Base-by-base conservation (phyloP, 2,888 invertebrate genomes). In the Andrena hattorfiana region DNA sequence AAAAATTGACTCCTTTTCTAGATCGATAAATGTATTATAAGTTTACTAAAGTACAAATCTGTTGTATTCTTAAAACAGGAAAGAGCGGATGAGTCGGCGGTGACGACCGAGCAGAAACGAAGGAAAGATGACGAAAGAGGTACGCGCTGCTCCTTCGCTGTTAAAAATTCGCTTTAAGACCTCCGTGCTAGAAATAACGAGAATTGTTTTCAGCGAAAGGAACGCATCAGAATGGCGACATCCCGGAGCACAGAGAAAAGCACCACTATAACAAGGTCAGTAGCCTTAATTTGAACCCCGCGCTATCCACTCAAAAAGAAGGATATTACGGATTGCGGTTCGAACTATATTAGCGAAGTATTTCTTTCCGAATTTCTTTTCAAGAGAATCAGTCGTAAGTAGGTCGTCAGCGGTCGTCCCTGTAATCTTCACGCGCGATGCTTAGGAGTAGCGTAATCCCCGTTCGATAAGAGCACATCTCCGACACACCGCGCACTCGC, bases 51-150 rank as follows among this genome's bases (percentile, higher is more conserved):
- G 48, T 26, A 6, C 20, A 13, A 13, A 16, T 20, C 48, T 32
- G n/a, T n/a, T 20, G 42, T 26, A 7, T 0, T 59, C 0, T 64
- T 42, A 4, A 89, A 91, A 54, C 89, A 97, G 97, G 97, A 97
- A 92, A 96, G 97, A 89, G 94, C 96, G 26, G 97, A 97, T 78
- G 97, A 97, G 92, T 95, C 96, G 0, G 93, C 95, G 35, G 92
- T 95, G 49, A 92, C 93, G 51, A 94, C 95, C 63, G 97, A 97
- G 93, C 96, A 97, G 91, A 97, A 97, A 92, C 95, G 97, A 85
- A 95, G 97, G 74, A 96, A 97, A 88, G 97, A 97, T 87, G 97
- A 97, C 92, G 97, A 97, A 92, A 96, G 96, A 95, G 96, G 97
- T 97, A 89, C 83, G 89, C 85, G 85, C 86, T 77, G 30, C 73